Conservation (phyloP, 2,113 vertebrate genomes). For the Eulacestoma nigropectus region DNA sequence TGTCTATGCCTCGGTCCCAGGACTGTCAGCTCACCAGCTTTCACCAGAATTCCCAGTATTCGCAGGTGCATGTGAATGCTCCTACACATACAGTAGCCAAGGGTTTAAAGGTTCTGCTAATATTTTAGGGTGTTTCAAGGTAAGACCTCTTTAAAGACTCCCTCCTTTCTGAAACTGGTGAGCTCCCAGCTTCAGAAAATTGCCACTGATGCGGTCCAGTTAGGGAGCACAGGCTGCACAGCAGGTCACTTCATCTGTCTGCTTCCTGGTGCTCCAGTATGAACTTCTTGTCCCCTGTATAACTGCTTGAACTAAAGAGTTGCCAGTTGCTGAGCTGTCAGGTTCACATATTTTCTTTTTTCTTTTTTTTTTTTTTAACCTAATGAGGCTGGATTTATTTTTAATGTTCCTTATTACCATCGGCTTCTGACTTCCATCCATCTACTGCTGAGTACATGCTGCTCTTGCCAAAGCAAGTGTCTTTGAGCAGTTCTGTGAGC, state of each 20-base stretch:
- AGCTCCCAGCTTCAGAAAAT: not conserved
- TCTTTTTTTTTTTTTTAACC: not conserved
- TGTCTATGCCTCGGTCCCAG: accelerated
- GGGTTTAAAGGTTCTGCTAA: not conserved
- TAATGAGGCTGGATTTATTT: constrained; percentile 54
- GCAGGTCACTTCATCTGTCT: not conserved
- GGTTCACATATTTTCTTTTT: not conserved
- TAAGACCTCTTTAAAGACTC: not conserved
- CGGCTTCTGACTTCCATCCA: constrained; percentile 6
- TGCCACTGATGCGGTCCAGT: not conserved
- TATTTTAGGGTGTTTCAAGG: not conserved
- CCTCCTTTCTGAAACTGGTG: not conserved
- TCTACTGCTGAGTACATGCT: not conserved
- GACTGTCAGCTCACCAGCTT: not conserved
- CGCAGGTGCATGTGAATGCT: not conserved
- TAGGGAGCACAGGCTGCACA: not conserved
- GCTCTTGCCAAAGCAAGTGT: constrained; percentile 23
- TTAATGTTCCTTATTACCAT: not conserved
- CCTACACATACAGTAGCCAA: not conserved
- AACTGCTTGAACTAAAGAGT: not conserved
- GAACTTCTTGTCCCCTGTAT: not conserved
- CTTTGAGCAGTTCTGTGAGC: not conserved
- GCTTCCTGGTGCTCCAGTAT: not conserved
- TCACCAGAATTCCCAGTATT: not conserved
- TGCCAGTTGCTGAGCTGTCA: not conserved